Conservation (phyloP, 2,797 vertebrate genomes). For the Loriculus beryllinus region DNA sequence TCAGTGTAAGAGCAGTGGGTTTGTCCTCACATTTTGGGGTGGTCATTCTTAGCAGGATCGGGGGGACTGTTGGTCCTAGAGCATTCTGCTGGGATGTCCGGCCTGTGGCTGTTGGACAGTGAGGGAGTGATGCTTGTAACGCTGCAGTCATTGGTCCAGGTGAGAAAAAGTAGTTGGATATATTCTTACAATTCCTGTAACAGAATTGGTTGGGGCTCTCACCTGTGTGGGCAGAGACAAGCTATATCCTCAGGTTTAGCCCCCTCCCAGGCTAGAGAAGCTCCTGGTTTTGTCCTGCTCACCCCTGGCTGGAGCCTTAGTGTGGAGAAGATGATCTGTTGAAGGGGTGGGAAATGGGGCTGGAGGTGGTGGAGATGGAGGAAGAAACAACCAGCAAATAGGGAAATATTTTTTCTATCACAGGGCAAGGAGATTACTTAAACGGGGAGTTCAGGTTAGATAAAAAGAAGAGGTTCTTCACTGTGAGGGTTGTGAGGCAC, state of each 20-base stretch:
- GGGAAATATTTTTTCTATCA: background rate
- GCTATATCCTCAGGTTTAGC: fast-evolving
- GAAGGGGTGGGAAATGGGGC: background rate
- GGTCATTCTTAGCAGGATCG: background rate
- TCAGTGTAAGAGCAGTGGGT: background rate
- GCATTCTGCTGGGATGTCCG: background rate
- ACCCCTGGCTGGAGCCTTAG: background rate
- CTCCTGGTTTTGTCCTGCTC: background rate
- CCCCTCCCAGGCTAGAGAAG: background rate
- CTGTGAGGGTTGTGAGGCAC: background rate
- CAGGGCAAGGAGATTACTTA: background rate
- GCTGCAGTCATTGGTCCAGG: background rate
- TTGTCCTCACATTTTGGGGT: background rate
- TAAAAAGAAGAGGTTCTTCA: background rate
- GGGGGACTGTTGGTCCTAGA: background rate
- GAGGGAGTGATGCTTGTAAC: background rate
- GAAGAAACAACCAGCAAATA: background rate
- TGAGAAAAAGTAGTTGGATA: background rate
- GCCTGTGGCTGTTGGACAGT: fast-evolving
- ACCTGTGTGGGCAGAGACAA: fast-evolving
- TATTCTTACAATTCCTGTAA: background rate
- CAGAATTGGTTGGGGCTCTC: background rate
- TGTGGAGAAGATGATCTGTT: background rate
- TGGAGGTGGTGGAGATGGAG: background rate
- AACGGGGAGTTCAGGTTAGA: background rate